phyloP scores from a whole-genome alignment of 2,113 vertebrate species.

The Siniperca chuatsi region DNA sequence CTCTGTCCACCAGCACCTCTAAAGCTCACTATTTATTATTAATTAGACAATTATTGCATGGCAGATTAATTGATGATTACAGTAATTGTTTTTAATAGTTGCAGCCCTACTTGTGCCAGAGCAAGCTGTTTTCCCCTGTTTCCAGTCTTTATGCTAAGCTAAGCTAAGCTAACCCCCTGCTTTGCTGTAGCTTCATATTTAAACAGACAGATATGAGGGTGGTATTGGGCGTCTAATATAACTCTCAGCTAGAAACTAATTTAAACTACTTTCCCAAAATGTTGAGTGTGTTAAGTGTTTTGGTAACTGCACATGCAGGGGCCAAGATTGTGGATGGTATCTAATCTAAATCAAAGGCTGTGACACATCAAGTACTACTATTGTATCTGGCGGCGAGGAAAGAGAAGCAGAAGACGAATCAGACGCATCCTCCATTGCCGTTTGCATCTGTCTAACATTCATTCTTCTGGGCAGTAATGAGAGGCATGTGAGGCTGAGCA shows the following conservation, averaged over 20 bases:
- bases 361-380: not conserved
- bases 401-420: not conserved
- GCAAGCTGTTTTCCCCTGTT: not conserved
- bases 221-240: not conserved
- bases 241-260: not conserved
- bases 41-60: too few relatives aligned
- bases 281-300: slow-evolving; percentile 5
- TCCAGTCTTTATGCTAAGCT: not conserved
- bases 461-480: slow-evolving; percentile 55
- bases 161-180: not conserved
- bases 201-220: not conserved
- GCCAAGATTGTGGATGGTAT: not conserved
- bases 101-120: not conserved
- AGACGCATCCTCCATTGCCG: not conserved
- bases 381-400: slow-evolving; percentile 5
- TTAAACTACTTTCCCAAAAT: not conserved
- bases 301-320: slow-evolving; percentile 14
- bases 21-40: too few relatives aligned
- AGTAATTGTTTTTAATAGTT: not conserved
- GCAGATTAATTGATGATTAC: not conserved
- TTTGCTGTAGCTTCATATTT: not conserved
- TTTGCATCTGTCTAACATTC: slow-evolving; percentile 44
- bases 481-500: slow-evolving; percentile 69
- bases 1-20: not conserved
- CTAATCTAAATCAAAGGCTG: slow-evolving; percentile 33